A percentile compares a stretch with the other conserved stretches of the same genome.
Conservation (phyloP, 2,797 vertebrate species). For the Sciurus vulgaris region DNA sequence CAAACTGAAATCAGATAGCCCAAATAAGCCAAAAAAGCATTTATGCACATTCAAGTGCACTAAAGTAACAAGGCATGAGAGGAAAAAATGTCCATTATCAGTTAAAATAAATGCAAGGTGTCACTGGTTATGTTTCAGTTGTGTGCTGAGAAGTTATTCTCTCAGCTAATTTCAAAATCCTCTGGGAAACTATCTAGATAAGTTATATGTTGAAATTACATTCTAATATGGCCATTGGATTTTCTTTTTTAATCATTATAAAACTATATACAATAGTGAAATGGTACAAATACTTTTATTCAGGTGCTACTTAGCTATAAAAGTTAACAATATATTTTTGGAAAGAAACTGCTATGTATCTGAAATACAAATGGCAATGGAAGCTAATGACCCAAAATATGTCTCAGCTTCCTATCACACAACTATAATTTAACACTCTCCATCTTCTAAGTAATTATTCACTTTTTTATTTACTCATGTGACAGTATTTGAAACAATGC, state of each 20-base stretch:
- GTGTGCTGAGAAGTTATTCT: conserved; percentile 52
- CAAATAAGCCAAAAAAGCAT: conserved; percentile 66
- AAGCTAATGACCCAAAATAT: conserved; percentile 75
- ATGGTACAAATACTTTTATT: conserved; percentile 74
- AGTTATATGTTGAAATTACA: conserved; percentile 68
- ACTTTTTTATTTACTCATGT: conserved; percentile 73
- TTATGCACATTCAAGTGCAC: conserved; percentile 68
- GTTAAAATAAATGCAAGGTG: conserved; percentile 73
- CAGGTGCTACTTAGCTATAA: conserved; percentile 76
- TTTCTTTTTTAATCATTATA: conserved; percentile 76
- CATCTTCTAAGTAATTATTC: conserved; percentile 68
- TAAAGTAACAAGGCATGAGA: conserved; percentile 69
- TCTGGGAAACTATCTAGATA: conserved; percentile 73
- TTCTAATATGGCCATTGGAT: conserved; percentile 83
- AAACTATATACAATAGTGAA: conserved; percentile 82
- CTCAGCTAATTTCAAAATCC: conserved; percentile 72
- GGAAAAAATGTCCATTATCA: conserved; percentile 47
- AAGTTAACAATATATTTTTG: conserved; percentile 60
- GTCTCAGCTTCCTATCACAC: conserved; percentile 73
- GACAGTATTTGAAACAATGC: conserved; percentile 65
- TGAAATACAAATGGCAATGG: conserved; percentile 78
- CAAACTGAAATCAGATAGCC: conserved; percentile 61
- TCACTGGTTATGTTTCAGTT: conserved; percentile 61
- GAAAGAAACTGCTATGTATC: conserved; percentile 65
- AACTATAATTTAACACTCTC: conserved; percentile 72